These are phyloP conservation scores for Calliopum simillimum DNA, from an alignment of 2,888 invertebrate genomes.

Conservation along the genomic window DNA sequence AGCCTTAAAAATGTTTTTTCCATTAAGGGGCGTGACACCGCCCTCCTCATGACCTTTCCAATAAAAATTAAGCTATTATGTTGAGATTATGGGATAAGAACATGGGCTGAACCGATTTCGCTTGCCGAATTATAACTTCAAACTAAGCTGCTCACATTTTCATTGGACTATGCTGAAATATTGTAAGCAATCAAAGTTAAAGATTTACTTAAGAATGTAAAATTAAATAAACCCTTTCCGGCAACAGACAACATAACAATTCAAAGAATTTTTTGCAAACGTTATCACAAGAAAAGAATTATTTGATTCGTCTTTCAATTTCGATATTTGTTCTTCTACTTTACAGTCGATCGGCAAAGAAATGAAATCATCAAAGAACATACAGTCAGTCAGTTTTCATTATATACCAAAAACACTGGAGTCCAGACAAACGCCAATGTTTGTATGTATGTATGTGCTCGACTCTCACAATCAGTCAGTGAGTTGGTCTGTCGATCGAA, in stretches of 20 bases:
- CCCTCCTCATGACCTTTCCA: too few relatives aligned
- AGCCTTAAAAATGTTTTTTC: too few relatives aligned
- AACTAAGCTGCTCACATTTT: too few relatives aligned
- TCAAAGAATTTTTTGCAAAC: too few relatives aligned
- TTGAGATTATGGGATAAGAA: too few relatives aligned
- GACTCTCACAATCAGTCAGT: background rate
- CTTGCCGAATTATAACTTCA: too few relatives aligned
- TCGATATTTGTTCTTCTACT: constrained; percentile 21
- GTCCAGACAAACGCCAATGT: constrained; percentile 10
- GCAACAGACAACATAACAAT: background rate
- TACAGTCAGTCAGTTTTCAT: background rate
- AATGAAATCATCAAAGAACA: constrained; percentile 15
- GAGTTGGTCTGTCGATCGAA: background rate
- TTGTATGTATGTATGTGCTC: background rate
- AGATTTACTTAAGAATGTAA: background rate
- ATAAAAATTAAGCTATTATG: too few relatives aligned
- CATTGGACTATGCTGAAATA: too few relatives aligned
- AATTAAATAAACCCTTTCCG: background rate
- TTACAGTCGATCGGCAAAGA: constrained; percentile 16
- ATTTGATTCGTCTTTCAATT: background rate
- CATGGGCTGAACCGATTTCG: too few relatives aligned
- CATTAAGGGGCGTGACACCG: too few relatives aligned
- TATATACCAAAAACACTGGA: background rate
- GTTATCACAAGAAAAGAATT: too few relatives aligned
- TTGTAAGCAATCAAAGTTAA: too few relatives aligned